Conservation (phyloP, 2,888 invertebrate species). For the Hipparchia semele region DNA sequence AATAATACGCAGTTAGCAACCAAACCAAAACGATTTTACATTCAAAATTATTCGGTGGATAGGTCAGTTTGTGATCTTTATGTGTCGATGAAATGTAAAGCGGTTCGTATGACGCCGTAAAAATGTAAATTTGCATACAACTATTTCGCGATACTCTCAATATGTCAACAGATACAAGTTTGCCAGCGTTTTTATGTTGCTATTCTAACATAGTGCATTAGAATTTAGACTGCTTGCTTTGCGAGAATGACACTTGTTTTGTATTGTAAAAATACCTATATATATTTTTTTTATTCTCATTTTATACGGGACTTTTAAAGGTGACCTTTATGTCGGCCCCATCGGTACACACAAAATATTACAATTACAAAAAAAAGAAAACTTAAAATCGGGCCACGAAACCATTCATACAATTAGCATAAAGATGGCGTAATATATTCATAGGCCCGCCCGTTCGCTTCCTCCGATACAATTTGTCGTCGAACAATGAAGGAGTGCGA, state of each 20-base stretch:
- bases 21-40: constrained; percentile 30
- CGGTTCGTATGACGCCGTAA: constrained; percentile 8
- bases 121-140: constrained; percentile 20
- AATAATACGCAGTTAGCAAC: constrained; percentile 36
- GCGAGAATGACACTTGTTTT: neutral
- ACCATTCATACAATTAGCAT: too few relatives aligned
- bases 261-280: too few relatives aligned
- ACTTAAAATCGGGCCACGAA: too few relatives aligned
- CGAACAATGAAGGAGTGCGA: too few relatives aligned
- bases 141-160: neutral
- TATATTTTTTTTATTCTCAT: too few relatives aligned
- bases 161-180: neutral
- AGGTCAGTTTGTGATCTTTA: constrained; percentile 38
- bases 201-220: neutral
- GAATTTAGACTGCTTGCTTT: neutral
- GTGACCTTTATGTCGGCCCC: too few relatives aligned
- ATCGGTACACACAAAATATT: too few relatives aligned
- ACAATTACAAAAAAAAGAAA: too few relatives aligned
- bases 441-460: too few relatives aligned
- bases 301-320: too few relatives aligned
- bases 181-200: neutral
- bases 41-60: constrained; percentile 33
- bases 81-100: constrained; percentile 33
- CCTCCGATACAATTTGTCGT: too few relatives aligned
- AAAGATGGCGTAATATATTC: too few relatives aligned